A percentile compares a stretch with the other conserved stretches of the same genome.
Evolutionary conservation across 1,140 invertebrate species (phyloP).

Genomic region (Hyles vespertilio): DNA sequence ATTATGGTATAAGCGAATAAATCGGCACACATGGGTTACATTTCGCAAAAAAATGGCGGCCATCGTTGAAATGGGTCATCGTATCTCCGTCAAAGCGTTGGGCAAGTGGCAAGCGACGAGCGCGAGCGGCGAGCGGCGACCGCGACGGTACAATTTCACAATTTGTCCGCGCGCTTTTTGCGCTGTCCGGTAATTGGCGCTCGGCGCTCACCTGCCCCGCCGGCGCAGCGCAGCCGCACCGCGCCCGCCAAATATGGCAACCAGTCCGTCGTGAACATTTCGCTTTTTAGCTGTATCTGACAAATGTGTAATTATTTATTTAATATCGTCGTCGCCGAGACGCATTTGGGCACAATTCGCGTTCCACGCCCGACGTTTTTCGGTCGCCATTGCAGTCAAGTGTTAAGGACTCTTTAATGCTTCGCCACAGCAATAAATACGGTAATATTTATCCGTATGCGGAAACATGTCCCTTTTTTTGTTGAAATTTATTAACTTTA

Average conservation of each 20-base stretch:
- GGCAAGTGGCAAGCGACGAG: slow-evolving; percentile 23
- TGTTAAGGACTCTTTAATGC: slow-evolving; percentile 27
- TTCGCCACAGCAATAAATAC: slow-evolving; percentile 20
- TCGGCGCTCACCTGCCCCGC: slow-evolving; percentile 47
- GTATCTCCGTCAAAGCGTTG: slow-evolving; percentile 18
- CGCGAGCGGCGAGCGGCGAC: slow-evolving; percentile 23
- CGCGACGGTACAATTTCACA: slow-evolving; percentile 56
- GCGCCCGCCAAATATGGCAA: slow-evolving; percentile 56
- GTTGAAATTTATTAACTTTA: slow-evolving; percentile 27
- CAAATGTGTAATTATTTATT: slow-evolving; percentile 75
- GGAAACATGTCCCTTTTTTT: slow-evolving; percentile 20
- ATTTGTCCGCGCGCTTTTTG: slow-evolving; percentile 68
- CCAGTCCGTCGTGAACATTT: slow-evolving; percentile 45
- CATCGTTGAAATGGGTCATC: slow-evolving; percentile 17
- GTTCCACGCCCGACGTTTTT: slow-evolving; percentile 45
- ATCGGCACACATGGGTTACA: slow-evolving; percentile 1
- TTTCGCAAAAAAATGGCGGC: slow-evolving; percentile 8
- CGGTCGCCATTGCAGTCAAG: slow-evolving; percentile 26
- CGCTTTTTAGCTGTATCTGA: slow-evolving; percentile 67
- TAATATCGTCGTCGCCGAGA: slow-evolving; percentile 52
- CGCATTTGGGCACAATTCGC: slow-evolving; percentile 63
- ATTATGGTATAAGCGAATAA: slow-evolving; percentile 2
- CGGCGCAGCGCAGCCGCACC: slow-evolving; percentile 35
- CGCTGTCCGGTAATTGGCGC: slow-evolving; percentile 56
- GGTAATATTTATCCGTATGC: slow-evolving; percentile 21